phyloP scores from a whole-genome alignment of 2,888 invertebrate genomes.

The Podotricha telesiphe region DNA sequence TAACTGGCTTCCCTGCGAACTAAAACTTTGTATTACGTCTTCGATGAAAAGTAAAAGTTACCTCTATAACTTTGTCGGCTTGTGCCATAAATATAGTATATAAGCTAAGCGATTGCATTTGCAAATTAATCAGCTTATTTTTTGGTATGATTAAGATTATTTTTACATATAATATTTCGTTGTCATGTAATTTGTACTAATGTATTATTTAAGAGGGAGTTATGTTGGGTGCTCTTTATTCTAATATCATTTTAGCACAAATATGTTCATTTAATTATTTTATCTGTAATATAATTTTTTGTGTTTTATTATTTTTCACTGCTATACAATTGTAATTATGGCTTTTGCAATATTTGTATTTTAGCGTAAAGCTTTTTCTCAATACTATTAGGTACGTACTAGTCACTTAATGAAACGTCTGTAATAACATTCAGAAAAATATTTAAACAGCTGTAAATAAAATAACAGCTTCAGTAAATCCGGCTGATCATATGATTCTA shows the following conservation, averaged over 20 bases:
- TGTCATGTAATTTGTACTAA: conserved; percentile 8
- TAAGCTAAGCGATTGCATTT: conserved; percentile 33
- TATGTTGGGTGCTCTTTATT: conserved; percentile 38
- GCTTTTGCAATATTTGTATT: too few species aligned
- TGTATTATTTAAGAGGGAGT: conserved; percentile 6
- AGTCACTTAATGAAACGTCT: background rate
- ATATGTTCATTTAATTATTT: conserved; percentile 33
- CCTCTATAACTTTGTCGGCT: conserved; percentile 35
- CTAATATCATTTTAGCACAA: conserved; percentile 36
- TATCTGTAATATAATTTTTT: conserved; percentile 13
- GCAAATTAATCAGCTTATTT: conserved; percentile 17
- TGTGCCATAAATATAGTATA: conserved; percentile 34
- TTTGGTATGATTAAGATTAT: conserved; percentile 15
- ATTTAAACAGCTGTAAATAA: background rate
- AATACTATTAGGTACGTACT: background rate
- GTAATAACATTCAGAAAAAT: background rate
- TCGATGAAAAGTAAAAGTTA: conserved; percentile 30
- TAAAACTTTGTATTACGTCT: conserved; percentile 18
- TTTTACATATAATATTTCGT: conserved; percentile 26
- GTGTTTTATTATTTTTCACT: conserved; percentile 30
- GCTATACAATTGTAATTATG: background rate
- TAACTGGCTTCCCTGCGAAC: background rate
- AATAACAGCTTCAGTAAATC: background rate
- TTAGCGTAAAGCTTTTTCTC: background rate
- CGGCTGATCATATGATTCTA: background rate